phyloP scores from a whole-genome alignment of 2,888 invertebrate genomes.

The Reticulitermes lucifugus region DNA sequence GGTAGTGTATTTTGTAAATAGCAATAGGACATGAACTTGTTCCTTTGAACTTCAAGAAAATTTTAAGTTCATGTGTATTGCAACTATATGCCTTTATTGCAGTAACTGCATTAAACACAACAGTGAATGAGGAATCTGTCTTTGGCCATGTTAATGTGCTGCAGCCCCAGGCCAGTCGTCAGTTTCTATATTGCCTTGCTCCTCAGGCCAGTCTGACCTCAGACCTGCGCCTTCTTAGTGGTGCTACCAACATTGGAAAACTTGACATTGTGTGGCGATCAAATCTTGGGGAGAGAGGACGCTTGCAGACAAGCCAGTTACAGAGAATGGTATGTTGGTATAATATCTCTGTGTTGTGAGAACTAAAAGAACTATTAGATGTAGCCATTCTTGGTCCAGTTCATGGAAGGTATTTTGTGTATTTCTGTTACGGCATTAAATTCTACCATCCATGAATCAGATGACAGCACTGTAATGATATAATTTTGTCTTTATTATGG shows the following conservation, averaged over 20 bases:
- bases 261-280: slow-evolving; percentile 98
- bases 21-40: not conserved
- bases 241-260: slow-evolving; percentile 93
- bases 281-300: slow-evolving; percentile 95
- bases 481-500: too few relatives aligned
- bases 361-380: too few relatives aligned
- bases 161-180: slow-evolving; percentile 91
- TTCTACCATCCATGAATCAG: too few relatives aligned
- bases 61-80: not conserved
- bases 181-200: slow-evolving; percentile 93
- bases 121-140: slow-evolving; percentile 75
- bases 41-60: not conserved
- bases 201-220: slow-evolving; percentile 81
- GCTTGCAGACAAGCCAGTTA: slow-evolving; percentile 94
- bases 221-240: slow-evolving; percentile 82
- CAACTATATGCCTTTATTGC: not conserved
- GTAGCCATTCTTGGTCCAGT: too few relatives aligned
- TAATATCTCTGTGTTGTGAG: too few relatives aligned
- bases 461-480: too few relatives aligned
- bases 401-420: too few relatives aligned
- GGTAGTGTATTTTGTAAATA: too few relatives aligned
- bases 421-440: too few relatives aligned
- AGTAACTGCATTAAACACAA: slow-evolving; percentile 80
- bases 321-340: slow-evolving; percentile 80
- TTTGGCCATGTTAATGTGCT: slow-evolving; percentile 85